Base-by-base conservation (phyloP, 2,888 invertebrate genomes). In the Cryptophagus acutangulus region DNA sequence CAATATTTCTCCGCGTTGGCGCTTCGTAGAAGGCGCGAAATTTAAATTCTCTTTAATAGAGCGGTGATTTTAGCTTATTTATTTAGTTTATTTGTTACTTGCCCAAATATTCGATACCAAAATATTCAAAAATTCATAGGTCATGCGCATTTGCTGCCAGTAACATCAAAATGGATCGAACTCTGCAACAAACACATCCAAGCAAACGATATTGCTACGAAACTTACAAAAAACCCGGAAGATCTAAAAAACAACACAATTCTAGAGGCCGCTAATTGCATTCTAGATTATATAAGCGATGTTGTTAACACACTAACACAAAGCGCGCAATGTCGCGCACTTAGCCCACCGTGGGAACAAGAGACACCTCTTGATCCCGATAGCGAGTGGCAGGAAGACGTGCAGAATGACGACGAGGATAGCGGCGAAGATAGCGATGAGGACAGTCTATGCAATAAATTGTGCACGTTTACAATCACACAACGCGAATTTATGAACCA, bases 401-500 rank as follows among this genome's bases (percentile, higher is more conserved):
- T 15, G 12, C 31, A 31, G 12, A 83, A 84, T 57, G 92, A 90
- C 38, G 94, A 93, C 41, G 94, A 94, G 24, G 94, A 95, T 52
- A 92, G 93, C 36, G 91, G 87, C 12, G 91, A 94, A 58, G 94
- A 95, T 68, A 90, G 90, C n/a, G 91, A 92, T 65, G 91, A 92
- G 66, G 91, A 92, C 66, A 87, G 87, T 2, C 74, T 92, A 3
- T 87, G 87, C 64, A 87, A 85, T 67, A 91, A 95, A 67, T 74
- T 97, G 9, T 97, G 97, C 70, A 96, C 96, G 0, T 97, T 93
- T 71, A 94, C 94, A 3, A 82, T 94, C 38, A 97, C 96, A 0
- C 92, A 94, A 35, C 62, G 62, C 61, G 96, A 97, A 69, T 97
- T 94, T 66, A 94, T 94, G 89, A 94, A 93, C 71, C 96, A 89